Evolutionary conservation across 2,797 vertebrate species (phyloP).

Genomic region (Brachyalestes nurse): DNA sequence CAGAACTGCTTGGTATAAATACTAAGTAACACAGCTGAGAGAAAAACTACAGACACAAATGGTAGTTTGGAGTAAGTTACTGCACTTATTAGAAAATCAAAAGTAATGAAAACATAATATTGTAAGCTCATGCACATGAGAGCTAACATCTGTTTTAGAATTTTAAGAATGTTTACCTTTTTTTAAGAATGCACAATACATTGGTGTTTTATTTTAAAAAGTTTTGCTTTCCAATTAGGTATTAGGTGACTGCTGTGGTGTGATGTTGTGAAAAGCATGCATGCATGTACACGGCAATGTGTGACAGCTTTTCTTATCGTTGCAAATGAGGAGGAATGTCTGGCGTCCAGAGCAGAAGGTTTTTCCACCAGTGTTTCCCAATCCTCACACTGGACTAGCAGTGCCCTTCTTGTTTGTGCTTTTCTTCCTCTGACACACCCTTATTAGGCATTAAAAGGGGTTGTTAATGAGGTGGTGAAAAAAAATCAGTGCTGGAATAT

Average conservation of each 20-base stretch:
- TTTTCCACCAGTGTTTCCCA: not conserved
- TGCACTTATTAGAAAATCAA: no score
- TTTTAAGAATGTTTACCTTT: no score
- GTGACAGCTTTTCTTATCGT: not conserved
- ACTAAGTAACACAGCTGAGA: no score
- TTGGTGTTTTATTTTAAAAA: no score
- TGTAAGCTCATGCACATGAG: no score
- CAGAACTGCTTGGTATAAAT: no score
- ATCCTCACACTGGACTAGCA: not conserved
- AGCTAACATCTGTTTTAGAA: no score
- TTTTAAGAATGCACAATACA: no score
- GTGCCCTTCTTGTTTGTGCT: not conserved
- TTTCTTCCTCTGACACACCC: not conserved
- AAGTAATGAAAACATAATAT: no score
- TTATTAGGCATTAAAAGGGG: not conserved
- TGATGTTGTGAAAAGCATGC: not conserved
- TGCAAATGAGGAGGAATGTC: not conserved
- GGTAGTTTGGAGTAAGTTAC: no score
- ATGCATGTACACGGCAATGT: not conserved
- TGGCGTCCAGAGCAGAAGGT: not conserved
- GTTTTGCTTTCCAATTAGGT: no score
- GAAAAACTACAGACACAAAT: no score
- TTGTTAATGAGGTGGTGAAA: not conserved
- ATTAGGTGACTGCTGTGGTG: not conserved
- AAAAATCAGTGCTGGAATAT: not conserved